Base-by-base conservation (phyloP, 2,113 vertebrate genomes). In the Saccopteryx leptura region DNA sequence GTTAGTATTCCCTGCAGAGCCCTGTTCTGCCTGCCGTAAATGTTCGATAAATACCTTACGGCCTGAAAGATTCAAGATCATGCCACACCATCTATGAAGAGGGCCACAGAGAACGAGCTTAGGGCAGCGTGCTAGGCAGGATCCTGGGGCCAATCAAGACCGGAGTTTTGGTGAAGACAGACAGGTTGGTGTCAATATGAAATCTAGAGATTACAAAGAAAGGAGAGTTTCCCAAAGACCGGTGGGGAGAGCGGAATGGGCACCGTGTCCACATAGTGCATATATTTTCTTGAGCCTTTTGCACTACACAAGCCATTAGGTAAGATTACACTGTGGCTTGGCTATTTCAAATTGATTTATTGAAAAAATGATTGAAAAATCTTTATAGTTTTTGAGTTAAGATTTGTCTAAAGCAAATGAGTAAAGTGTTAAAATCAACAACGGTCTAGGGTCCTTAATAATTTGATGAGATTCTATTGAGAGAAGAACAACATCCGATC, bases 371-470 rank as follows among this genome's bases (percentile, higher is more conserved):
- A 39, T 39, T 60, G 66, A 81, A 91, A 88, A 88, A 74, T 60
- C 2, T 46, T 82, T 31, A 48, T 8, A 15, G 28, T 63, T 94
- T 89, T 91, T 52, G 52, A 84, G n/a, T 71, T 93, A 91, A 21
- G 17, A 78, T 93, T 93, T 97, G 26, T 66, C 58, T 90, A 84
- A 92, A 89, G 48, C 17, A 95, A 92, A 50, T n/a, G 9, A 75
- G 13, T 78, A 68, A 60, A 82, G 33, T 21, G 10, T 87, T 96
- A 80, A 96, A 81, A 74, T 88, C 48, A 81, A 28, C 19, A 81
- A 56, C 28, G 2, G 10, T 82, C 89, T 54, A 61, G 15, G 15
- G 13, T 76, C 5, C 13, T 28, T 91, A 85, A 91, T 58, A 94
- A 80, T 82, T 80, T 79, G n/a, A 52, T 54, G 12, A 12, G 83